Evolutionary conservation across 2,888 invertebrate species (phyloP).

Genomic region (Belgica antarctica): DNA sequence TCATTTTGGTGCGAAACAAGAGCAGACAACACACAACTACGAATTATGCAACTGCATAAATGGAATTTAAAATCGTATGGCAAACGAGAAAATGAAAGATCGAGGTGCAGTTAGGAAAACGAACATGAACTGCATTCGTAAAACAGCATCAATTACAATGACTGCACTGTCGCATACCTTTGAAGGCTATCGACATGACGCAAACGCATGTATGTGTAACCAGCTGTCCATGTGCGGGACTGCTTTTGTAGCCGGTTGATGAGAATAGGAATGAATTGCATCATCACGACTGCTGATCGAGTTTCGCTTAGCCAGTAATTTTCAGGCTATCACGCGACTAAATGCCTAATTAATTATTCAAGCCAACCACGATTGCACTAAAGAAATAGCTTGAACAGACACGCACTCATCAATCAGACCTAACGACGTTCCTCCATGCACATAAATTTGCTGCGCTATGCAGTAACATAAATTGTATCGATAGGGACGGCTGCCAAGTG

Average conservation of each 20-base stretch:
- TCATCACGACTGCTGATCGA: constrained; percentile 3
- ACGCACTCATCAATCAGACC: constrained; percentile 9
- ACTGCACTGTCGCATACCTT: constrained; percentile 31
- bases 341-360: constrained; percentile 10
- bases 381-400: neutral
- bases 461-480: too few relatives aligned
- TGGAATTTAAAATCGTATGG: neutral
- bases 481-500: too few relatives aligned
- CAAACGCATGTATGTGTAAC: neutral
- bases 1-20: constrained; percentile 5
- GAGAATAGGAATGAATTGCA: neutral
- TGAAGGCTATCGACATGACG: constrained; percentile 37
- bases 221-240: constrained; percentile 14
- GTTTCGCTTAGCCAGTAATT: constrained; percentile 5
- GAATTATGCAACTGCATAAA: constrained; percentile 22
- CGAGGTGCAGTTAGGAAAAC: neutral
- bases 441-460: too few relatives aligned
- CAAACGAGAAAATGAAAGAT: too few relatives aligned
- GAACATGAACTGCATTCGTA: neutral
- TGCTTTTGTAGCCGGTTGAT: constrained; percentile 1
- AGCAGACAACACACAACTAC: neutral
- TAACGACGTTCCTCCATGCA: too few relatives aligned
- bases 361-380: neutral
- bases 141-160: neutral
- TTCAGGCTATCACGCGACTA: constrained; percentile 1